phyloP scores from a whole-genome alignment of 2,888 invertebrate species.

The Epistrophella euchroma region DNA sequence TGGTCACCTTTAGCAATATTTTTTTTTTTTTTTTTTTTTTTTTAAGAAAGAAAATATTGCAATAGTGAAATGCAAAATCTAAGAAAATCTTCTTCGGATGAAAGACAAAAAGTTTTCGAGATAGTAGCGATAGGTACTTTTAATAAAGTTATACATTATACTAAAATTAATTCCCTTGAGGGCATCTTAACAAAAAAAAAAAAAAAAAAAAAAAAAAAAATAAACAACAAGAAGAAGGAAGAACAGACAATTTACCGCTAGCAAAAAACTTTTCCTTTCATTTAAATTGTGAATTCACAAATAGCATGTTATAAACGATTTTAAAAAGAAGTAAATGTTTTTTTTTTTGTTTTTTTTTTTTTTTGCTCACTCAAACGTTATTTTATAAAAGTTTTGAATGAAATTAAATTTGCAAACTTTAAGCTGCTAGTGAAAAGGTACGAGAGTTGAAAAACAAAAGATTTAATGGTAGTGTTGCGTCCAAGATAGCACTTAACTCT shows the following conservation, averaged over 20 bases:
- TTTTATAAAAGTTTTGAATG: constrained; percentile 9
- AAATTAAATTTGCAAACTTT: constrained; percentile 10
- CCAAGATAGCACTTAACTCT: no score
- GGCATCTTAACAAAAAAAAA: not conserved
- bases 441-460: not conserved
- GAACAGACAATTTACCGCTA: constrained; percentile 13
- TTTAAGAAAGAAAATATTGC: not conserved
- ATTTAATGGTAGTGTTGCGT: not conserved
- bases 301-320: constrained; percentile 4
- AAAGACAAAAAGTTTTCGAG: not conserved
- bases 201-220: not conserved
- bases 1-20: constrained; percentile 7
- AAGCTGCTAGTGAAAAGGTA: not conserved
- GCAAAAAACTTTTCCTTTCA: constrained; percentile 16
- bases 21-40: not conserved
- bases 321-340: not conserved
- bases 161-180: not conserved
- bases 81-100: not conserved
- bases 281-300: constrained; percentile 15
- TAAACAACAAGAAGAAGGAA: not conserved
- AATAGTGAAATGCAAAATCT: constrained; percentile 5
- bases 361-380: not conserved
- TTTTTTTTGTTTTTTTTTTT: not conserved
- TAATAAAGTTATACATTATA: constrained; percentile 21
- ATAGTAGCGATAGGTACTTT: constrained; percentile 3